These are phyloP conservation scores for Scleropages formosus DNA, from an alignment of 2,797 vertebrate species.

Conservation along the genomic window DNA sequence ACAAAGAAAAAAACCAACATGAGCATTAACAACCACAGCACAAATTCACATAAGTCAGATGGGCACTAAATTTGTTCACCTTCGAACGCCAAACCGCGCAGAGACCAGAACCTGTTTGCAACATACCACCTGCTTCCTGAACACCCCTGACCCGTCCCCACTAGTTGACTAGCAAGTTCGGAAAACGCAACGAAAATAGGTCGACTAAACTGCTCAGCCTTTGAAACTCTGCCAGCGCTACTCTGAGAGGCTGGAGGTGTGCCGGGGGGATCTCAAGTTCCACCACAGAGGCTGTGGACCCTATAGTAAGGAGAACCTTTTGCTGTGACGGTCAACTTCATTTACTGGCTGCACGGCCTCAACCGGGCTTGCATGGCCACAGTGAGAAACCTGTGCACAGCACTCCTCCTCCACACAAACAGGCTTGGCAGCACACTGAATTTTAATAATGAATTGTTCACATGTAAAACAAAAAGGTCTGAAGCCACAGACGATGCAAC, in stretches of 20 bases:
- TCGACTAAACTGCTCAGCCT: slow-evolving; percentile 7
- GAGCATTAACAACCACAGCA: not conserved
- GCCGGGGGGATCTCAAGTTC: not conserved
- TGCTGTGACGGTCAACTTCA: slow-evolving; percentile 23
- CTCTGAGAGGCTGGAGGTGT: not conserved
- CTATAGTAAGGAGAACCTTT: not conserved
- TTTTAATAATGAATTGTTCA: not conserved
- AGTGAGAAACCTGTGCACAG: not conserved
- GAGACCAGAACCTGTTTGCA: slow-evolving; percentile 18
- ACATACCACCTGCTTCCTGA: slow-evolving; percentile 5
- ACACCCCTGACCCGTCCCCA: not conserved
- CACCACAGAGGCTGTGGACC: not conserved
- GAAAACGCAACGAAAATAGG: slow-evolving; percentile 25
- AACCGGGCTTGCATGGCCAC: slow-evolving; percentile 13
- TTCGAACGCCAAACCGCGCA: not conserved
- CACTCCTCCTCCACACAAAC: not conserved
- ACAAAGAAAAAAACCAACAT: too few relatives aligned
- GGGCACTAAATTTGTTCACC: not conserved
- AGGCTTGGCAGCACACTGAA: slow-evolving; percentile 14
- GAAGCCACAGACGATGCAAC: too few relatives aligned
- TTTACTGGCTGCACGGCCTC: not conserved
- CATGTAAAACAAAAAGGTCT: too few relatives aligned
- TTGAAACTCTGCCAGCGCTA: not conserved
- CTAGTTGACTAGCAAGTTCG: slow-evolving; percentile 35
- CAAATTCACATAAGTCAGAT: not conserved